These are phyloP conservation scores for Arbacia lixula DNA, from an alignment of 53 echinoderm and acorn worm genomes.

Conservation along the genomic window DNA sequence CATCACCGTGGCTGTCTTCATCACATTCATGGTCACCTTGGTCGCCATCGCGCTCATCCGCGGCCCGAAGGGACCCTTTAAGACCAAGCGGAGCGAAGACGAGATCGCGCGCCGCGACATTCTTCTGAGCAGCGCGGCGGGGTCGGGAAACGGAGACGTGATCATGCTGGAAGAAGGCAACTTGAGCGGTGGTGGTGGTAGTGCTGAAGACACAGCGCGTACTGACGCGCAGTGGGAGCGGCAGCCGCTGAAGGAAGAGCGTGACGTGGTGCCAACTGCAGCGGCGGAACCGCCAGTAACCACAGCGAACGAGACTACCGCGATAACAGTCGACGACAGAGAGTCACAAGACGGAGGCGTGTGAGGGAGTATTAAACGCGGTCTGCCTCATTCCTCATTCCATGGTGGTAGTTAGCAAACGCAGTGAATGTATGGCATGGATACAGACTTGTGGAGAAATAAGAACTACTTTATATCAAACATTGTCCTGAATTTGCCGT, in stretches of 20 bases:
- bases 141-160: neutral
- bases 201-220: neutral
- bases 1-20: constrained; percentile 20
- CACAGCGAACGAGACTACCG: no score
- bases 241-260: constrained; percentile 46
- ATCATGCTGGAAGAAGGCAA: constrained; percentile 3
- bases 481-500: no score
- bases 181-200: neutral
- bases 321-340: no score
- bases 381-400: no score
- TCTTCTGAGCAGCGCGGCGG: neutral
- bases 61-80: constrained; percentile 40
- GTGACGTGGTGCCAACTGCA: no score
- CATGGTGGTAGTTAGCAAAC: no score
- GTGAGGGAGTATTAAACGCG: no score
- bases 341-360: no score
- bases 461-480: no score
- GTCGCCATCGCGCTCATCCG: constrained; percentile 41
- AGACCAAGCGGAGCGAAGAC: constrained; percentile 29
- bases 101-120: neutral
- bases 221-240: constrained; percentile 54
- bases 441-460: no score
- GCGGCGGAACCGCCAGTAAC: no score
- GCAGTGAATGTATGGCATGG: no score
- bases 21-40: constrained; percentile 35